Percentiles rank a stretch among this genome's conserved stretches.
Evolutionary conservation across 2,888 invertebrate genomes (phyloP).

Genomic region (Glyphotaelius pellucidus): DNA sequence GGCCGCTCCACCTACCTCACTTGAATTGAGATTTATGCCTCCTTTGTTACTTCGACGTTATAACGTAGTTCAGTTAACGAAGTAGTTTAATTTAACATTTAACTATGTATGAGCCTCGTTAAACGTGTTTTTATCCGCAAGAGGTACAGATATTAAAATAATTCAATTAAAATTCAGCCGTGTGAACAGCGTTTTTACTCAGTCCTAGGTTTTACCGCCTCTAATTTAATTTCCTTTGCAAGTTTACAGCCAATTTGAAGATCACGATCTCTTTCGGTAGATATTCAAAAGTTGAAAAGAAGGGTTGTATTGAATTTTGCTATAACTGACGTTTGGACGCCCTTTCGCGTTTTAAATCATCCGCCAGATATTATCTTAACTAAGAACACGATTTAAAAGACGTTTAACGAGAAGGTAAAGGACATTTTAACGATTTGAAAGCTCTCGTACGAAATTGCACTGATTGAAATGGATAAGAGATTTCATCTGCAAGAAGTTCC

Average conservation of each 20-base stretch:
- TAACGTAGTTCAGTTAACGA: not conserved
- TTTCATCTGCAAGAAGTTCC: not conserved
- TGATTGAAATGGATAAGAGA: not conserved
- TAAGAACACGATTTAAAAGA: not conserved
- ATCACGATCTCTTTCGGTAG: not conserved
- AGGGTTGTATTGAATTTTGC: not conserved
- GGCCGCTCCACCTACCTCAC: not conserved
- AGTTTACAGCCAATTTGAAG: not conserved
- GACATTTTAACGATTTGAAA: not conserved
- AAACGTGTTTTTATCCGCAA: not conserved
- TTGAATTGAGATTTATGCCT: slow-evolving; percentile 2
- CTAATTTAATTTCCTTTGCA: not conserved
- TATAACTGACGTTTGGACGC: not conserved
- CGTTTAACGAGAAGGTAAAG: not conserved
- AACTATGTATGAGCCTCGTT: not conserved
- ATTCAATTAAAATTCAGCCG: not conserved
- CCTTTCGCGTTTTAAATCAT: not conserved
- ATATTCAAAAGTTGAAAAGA: not conserved
- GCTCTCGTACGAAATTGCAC: not conserved
- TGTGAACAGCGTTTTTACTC: not conserved
- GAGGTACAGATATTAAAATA: not conserved
- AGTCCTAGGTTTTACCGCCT: not conserved
- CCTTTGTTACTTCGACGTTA: not conserved
- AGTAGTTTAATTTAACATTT: not conserved
- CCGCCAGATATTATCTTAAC: not conserved